Evolutionary conservation across 2,888 invertebrate species (phyloP).

Genomic region (Eumacrocentrus americanus): DNA sequence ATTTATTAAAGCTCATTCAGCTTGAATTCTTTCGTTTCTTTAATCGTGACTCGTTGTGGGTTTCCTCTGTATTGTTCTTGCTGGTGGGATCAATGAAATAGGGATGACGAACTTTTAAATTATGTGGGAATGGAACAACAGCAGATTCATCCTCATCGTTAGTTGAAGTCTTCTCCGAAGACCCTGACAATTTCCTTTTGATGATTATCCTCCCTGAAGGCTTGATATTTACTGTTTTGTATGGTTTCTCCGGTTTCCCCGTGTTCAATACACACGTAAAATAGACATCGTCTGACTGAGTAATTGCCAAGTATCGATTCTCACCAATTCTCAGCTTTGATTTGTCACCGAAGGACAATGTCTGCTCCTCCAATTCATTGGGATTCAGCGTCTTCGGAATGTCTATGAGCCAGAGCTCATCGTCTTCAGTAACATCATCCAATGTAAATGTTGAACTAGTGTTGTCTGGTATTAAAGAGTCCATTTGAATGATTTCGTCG

Average conservation of each 20-base stretch:
- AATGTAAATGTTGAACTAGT: conserved; percentile 38
- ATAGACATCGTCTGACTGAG: conserved; percentile 30
- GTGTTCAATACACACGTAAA: conserved; percentile 44
- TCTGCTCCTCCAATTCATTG: conserved; percentile 40
- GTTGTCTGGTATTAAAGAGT: conserved; percentile 33
- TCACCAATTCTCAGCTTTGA: conserved; percentile 44
- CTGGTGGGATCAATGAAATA: not conserved
- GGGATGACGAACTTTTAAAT: conserved; percentile 48
- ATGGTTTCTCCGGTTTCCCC: conserved; percentile 34
- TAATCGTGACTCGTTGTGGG: no score
- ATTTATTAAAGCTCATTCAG: no score
- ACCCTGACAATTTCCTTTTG: conserved; percentile 39
- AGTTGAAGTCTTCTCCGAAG: conserved; percentile 29
- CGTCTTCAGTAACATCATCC: conserved; percentile 44
- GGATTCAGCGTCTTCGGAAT: conserved; percentile 48
- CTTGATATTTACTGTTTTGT: conserved; percentile 46
- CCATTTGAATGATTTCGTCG: conserved; percentile 38
- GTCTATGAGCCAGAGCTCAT: conserved; percentile 50
- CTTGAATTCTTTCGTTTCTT: no score
- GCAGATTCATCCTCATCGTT: conserved; percentile 13
- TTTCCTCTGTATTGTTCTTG: no score
- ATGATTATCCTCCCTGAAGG: conserved; percentile 41
- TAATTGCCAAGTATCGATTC: conserved; percentile 40
- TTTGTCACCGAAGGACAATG: conserved; percentile 41
- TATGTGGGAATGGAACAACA: conserved; percentile 45